Evolutionary conservation across 2,113 vertebrate genomes (phyloP).

Genomic region (Larimichthys polyactis): DNA sequence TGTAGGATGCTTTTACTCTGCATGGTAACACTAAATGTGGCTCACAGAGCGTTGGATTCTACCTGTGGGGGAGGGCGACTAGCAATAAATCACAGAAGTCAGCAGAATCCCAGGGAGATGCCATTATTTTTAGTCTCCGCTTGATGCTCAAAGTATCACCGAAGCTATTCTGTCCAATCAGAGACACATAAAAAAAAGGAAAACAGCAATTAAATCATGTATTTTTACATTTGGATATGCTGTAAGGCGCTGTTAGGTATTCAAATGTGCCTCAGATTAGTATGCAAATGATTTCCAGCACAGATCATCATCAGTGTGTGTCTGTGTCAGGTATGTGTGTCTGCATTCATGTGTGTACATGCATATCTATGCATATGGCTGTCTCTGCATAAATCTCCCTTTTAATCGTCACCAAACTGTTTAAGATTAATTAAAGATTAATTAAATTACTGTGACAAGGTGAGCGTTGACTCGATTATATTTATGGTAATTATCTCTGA

Average conservation of each 20-base stretch:
- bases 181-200: neutral
- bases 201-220: neutral
- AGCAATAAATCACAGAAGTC: conserved; percentile 69
- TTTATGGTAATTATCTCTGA: conserved; percentile 45
- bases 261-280: conserved; percentile 21
- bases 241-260: neutral
- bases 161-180: conserved; percentile 1
- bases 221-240: conserved; percentile 6
- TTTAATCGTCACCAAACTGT: conserved; percentile 25
- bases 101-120: conserved; percentile 56
- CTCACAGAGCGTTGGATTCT: conserved; percentile 29
- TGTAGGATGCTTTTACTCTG: conserved; percentile 32
- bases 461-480: conserved; percentile 20
- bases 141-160: conserved; percentile 1
- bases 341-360: conserved; percentile 23
- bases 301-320: conserved; percentile 13
- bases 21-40: conserved; percentile 33
- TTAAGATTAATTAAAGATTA: conserved; percentile 48
- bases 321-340: conserved; percentile 3
- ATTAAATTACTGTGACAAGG: conserved; percentile 23
- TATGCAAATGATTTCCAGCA: conserved; percentile 40
- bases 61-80: conserved; percentile 58
- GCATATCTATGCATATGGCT: conserved; percentile 10
- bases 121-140: conserved; percentile 63
- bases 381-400: conserved; percentile 22